Evolutionary conservation across 2,888 invertebrate genomes (phyloP), one percentile per base, ranked within the genome.

Genomic region (Ormia ochracea): DNA sequence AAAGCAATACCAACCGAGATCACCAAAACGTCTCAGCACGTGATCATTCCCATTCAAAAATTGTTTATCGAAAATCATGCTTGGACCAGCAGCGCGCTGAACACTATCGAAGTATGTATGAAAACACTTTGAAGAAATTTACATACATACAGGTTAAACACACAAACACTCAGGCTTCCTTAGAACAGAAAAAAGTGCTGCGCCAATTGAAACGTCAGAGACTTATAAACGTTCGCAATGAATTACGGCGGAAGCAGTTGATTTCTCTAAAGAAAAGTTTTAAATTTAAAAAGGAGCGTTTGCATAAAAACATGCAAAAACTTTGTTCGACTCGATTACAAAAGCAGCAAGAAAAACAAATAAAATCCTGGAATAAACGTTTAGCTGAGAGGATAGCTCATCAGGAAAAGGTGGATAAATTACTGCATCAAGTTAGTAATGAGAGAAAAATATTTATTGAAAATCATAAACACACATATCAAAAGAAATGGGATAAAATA

Each of bases 261-360:
- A 89, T 90, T 28, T 85, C 84, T n/a, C 69, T 88, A 3, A 90
- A 90, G 81, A 89, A 88, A 69, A 77, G 85, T 12, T 84, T 86
- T 28, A 86, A 87, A 61, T 86, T 86, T 21, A 88, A 88, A 41
- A 85, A 85, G 54, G 86, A 87, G 33, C 85, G 88, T 3, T 81
- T 86, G 2, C 84, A 86, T n/a, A 86, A 82, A 52, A 86, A 87
- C 31, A 73, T 86, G 48, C 83, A 83, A 2, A 59, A 68, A 0
- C 43, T 86, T 31, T 45, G 77, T 0, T 85, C 85, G 7, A 82
- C 81, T 14, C 83, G 83, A 0, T 1, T 66, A 6, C 28, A 54
- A 2, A 78, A 84, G 9, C 73, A 79, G n/a, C 84, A 85, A 4
- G 84, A 85, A 9, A 84, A 83, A 1, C 85, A 87, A 52, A 65